These are phyloP conservation scores for Desoria tigrina DNA, from an alignment of 2,888 invertebrate genomes.

Conservation along the genomic window DNA sequence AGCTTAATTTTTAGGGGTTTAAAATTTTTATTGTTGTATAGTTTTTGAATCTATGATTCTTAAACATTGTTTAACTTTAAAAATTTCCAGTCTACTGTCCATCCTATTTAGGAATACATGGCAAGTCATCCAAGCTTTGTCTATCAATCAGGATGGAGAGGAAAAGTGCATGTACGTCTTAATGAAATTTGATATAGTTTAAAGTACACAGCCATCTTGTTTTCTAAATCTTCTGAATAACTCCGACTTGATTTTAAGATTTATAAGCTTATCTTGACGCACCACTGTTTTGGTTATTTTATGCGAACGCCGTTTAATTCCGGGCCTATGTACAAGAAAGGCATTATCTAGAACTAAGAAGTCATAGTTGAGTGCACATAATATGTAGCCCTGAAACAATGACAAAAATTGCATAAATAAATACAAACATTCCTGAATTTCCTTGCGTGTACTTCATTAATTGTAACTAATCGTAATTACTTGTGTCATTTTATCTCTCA, in stretches of 20 bases:
- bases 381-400: constrained; percentile 55
- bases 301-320: constrained; percentile 54
- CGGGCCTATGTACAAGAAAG: constrained; percentile 57
- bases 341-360: constrained; percentile 57
- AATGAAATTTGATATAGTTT: constrained; percentile 15
- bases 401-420: too few relatives aligned
- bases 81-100: too few relatives aligned
- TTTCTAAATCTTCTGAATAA: constrained; percentile 41
- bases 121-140: too few relatives aligned
- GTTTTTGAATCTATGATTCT: too few relatives aligned
- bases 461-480: constrained; percentile 58
- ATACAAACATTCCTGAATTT: neutral
- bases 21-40: too few relatives aligned
- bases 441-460: too few relatives aligned
- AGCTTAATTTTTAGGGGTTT: too few relatives aligned
- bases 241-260: constrained; percentile 39
- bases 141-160: too few relatives aligned
- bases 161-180: too few relatives aligned
- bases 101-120: too few relatives aligned
- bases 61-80: too few relatives aligned
- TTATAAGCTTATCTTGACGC: constrained; percentile 45
- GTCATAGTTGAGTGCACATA: constrained; percentile 57
- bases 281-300: constrained; percentile 35
- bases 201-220: constrained; percentile 42
- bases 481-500: constrained; percentile 94